Evolutionary conservation across 2,113 vertebrate genomes (phyloP).

Genomic region (Stomatorhinus ivindoensis): DNA sequence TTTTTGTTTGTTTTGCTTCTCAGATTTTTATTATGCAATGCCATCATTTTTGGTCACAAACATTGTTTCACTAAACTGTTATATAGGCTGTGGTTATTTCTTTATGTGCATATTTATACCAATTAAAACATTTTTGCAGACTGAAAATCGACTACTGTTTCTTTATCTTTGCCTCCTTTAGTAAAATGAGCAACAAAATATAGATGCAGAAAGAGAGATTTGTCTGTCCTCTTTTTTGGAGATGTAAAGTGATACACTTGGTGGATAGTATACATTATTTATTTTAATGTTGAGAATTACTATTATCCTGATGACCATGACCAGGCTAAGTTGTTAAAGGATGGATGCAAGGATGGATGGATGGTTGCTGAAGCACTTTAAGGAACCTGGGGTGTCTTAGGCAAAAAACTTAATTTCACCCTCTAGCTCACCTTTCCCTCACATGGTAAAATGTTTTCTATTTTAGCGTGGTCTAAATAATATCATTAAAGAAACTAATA

Average conservation of each 20-base stretch:
- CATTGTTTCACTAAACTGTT: conserved; percentile 41
- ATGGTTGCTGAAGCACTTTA: background rate
- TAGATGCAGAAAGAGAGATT: background rate
- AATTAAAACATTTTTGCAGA: conserved; percentile 89
- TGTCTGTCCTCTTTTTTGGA: background rate
- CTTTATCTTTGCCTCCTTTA: conserved; percentile 8
- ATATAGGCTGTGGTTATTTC: conserved; percentile 68
- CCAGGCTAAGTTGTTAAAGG: background rate
- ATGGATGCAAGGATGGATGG: background rate
- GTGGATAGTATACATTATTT: background rate
- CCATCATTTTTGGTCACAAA: conserved; percentile 30
- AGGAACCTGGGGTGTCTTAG: background rate
- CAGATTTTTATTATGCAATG: conserved; percentile 30
- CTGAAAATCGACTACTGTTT: conserved; percentile 31
- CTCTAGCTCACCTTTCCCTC: background rate
- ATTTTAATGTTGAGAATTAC: background rate
- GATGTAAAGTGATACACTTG: background rate
- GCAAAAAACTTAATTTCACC: background rate
- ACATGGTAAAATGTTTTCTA: background rate
- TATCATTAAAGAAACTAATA: background rate
- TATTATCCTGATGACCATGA: background rate
- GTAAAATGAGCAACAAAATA: background rate
- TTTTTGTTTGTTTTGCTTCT: conserved; percentile 18
- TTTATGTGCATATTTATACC: conserved; percentile 82
- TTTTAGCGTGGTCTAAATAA: background rate